Evolutionary conservation across 2,113 vertebrate genomes (phyloP).

Genomic region (Plestiodon gilberti): DNA sequence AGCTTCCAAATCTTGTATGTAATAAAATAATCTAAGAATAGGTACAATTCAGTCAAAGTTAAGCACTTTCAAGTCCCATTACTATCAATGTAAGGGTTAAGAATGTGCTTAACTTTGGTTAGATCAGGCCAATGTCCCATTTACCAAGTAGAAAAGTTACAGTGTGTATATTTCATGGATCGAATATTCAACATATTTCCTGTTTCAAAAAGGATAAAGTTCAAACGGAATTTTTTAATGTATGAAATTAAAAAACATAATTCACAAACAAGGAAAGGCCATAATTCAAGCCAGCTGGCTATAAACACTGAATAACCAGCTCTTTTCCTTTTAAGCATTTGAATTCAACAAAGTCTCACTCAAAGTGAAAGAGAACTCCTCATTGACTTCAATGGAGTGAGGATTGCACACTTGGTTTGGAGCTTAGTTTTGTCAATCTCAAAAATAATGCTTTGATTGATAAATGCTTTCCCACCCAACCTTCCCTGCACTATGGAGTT

Average conservation of each 20-base stretch:
- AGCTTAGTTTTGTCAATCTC: conserved; percentile 81
- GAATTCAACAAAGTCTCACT: neutral
- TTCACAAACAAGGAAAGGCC: conserved; percentile 20
- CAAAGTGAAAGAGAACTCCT: neutral
- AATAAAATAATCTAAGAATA: neutral
- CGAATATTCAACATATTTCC: neutral
- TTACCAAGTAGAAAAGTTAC: neutral
- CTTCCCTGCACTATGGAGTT: conserved; percentile 70
- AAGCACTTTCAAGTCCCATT: neutral
- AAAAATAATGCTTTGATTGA: conserved; percentile 76
- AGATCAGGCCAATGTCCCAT: neutral
- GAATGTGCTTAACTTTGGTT: neutral
- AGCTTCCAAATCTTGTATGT: neutral
- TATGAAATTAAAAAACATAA: neutral
- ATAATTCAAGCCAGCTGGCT: conserved; percentile 3
- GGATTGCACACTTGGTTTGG: conserved; percentile 71
- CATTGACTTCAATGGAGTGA: conserved; percentile 41
- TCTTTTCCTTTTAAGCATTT: conserved; percentile 57
- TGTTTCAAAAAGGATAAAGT: neutral
- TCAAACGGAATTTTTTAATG: neutral
- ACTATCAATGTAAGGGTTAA: neutral
- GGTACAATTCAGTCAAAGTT: neutral
- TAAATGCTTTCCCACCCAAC: conserved; percentile 71
- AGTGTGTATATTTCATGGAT: neutral
- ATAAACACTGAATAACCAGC: conserved; percentile 78